phyloP scores from a whole-genome alignment of 2,797 vertebrate species.

The Lateolabrax maculatus region DNA sequence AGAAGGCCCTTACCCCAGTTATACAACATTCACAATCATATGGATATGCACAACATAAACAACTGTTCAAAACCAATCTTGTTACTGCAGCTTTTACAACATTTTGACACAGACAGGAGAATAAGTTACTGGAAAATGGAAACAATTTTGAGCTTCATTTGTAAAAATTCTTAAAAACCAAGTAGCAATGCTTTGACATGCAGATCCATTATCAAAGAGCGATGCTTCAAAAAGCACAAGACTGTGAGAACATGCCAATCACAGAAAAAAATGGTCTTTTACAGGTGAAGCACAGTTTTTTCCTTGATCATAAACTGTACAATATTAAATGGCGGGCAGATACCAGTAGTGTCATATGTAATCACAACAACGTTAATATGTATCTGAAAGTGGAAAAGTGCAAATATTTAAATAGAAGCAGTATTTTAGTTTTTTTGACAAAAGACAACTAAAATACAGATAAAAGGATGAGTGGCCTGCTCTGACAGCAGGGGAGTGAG shows the following conservation, averaged over 20 bases:
- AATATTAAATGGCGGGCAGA: not conserved
- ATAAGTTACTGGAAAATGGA: constrained; percentile 7
- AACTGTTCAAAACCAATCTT: not conserved
- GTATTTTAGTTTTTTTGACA: constrained; percentile 15
- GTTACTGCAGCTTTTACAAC: constrained; percentile 17
- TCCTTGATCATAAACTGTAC: constrained; percentile 30
- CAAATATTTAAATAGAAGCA: constrained; percentile 48
- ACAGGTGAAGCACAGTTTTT: constrained; percentile 33
- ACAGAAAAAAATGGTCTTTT: constrained; percentile 52
- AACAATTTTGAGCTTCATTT: constrained; percentile 14
- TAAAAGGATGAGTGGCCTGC: not conserved
- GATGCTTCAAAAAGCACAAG: constrained; percentile 34
- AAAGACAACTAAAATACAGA: not conserved
- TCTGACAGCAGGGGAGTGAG: constrained; percentile 19
- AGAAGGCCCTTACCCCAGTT: not conserved
- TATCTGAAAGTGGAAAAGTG: constrained; percentile 45
- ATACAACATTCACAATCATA: not conserved
- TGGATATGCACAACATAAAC: constrained; percentile 26
- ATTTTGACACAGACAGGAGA: constrained; percentile 29
- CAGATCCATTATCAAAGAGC: constrained; percentile 41
- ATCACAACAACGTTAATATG: constrained; percentile 7
- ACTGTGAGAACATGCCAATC: constrained; percentile 2
- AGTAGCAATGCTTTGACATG: constrained; percentile 46
- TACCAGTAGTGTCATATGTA: constrained; percentile 11
- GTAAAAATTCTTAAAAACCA: constrained; percentile 19